Percentiles rank a stretch among this genome's conserved stretches.
Conservation (phyloP, 2,113 vertebrate genomes). For the Neolamprologus cancellatus region DNA sequence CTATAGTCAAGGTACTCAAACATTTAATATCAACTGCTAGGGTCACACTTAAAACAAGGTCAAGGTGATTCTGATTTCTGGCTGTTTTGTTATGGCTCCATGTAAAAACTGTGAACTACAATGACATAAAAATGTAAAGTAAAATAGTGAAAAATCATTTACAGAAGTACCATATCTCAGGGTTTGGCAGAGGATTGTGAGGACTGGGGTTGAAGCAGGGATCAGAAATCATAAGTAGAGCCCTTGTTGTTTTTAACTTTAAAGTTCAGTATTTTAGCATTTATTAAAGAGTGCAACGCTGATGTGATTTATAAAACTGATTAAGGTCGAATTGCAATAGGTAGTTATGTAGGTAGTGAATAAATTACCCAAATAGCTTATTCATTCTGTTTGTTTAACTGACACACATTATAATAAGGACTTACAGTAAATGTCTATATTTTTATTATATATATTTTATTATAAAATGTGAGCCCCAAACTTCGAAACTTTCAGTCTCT, state of each 20-base stretch:
- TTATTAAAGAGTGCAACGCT: not conserved
- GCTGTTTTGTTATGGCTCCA: not conserved
- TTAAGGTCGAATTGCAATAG: not conserved
- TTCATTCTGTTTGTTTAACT: not conserved
- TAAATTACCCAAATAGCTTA: not conserved
- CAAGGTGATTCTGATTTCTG: not conserved
- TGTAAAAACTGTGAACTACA: not conserved
- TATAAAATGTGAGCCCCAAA: not conserved
- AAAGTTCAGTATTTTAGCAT: not conserved
- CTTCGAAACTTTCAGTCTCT: rapidly evolving
- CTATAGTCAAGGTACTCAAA: not conserved
- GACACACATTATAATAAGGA: not conserved
- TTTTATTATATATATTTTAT: not conserved
- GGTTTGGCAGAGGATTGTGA: not conserved
- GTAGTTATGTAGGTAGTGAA: not conserved
- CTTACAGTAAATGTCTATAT: not conserved
- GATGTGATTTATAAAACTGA: not conserved
- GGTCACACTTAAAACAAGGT: not conserved
- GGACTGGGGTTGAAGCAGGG: not conserved
- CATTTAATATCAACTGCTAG: not conserved
- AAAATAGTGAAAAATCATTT: not conserved
- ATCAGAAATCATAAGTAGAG: not conserved
- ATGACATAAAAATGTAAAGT: not conserved
- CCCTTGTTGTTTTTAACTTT: not conserved
- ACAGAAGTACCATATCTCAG: not conserved